Conservation (phyloP, 2,113 vertebrate genomes). For the Neodon shergylaensis region DNA sequence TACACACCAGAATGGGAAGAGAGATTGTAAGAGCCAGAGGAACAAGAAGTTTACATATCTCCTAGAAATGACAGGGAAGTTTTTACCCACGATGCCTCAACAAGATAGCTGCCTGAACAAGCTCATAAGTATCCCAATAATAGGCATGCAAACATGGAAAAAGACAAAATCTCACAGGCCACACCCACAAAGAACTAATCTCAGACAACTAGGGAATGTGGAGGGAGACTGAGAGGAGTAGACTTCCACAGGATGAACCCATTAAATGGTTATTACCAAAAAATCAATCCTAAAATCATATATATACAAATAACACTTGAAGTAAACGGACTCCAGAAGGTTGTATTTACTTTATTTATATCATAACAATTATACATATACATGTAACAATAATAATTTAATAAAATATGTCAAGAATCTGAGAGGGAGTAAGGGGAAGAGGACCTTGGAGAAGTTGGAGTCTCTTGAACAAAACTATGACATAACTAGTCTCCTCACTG, state of each 20-base stretch:
- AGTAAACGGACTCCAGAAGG: not conserved
- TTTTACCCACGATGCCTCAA: not conserved
- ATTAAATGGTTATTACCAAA: not conserved
- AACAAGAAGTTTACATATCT: not conserved
- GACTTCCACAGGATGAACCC: not conserved
- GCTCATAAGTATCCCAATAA: not conserved
- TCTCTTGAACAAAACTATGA: constrained; percentile 20
- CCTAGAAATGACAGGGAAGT: not conserved
- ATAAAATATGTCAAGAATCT: not conserved
- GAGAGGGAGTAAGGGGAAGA: not conserved
- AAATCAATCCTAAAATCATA: not conserved
- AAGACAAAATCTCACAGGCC: not conserved
- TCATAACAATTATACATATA: not conserved
- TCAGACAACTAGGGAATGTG: not conserved
- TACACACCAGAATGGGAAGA: not conserved
- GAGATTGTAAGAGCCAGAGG: not conserved
- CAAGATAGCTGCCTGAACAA: not conserved
- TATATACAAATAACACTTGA: not conserved
- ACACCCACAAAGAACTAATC: not conserved
- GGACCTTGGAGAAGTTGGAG: not conserved
- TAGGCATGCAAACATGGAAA: not conserved
- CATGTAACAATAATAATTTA: not conserved
- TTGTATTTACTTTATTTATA: not conserved
- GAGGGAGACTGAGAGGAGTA: not conserved
- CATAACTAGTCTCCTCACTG: not conserved